Base-by-base conservation (phyloP, 1,140 invertebrate genomes). In the fruit fly (Drosophila melanogaster) region DNA sequence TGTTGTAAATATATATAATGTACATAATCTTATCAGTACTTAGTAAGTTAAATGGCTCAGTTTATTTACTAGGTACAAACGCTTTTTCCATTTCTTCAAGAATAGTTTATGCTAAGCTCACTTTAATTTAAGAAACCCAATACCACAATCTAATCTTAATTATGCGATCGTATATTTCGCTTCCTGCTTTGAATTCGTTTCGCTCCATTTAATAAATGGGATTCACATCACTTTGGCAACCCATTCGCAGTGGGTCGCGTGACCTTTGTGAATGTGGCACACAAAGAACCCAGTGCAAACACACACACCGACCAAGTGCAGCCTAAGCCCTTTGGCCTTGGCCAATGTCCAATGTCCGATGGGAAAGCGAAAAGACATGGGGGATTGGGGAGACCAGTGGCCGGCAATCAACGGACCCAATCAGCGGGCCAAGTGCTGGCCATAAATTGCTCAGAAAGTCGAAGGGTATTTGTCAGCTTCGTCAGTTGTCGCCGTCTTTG, bases 401-500 rank as follows among this genome's bases (percentile, higher is more conserved):
- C 60, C 66, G 64, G 66, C 78, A 87, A 87, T 87, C 83, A 87
- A 86, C 77, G 72, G 60, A 35, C 40, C 79, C 77, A 89, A 89
- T 89, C 84, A 89, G 79, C 69, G 57, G 57, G 64, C 76, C 79
- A 89, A 89, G 76, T 77, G 79, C 83, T 64, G 75, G 59, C 72
- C 84, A 87, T 87, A 87, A 87, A 87, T 87, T 84, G 56, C 72
- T 89, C 72, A 89, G 61, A 87, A 79, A 70, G 84, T 80, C 84
- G 84, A 89, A 87, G 79, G 84, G 84, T 87, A 87, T 87, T 87
- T 87, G 84, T 87, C 79, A 89, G 77, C 58, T 79, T 75, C 70
- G 83, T 65, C 76, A 77, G 58, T 86, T 84, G 80, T 80, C 73
- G 53, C 53, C 54, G 43, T 37, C 41, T 79, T 14, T 14, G 37